Conservation (phyloP, 2,888 invertebrate genomes). For the Andricus quercusramuli region DNA sequence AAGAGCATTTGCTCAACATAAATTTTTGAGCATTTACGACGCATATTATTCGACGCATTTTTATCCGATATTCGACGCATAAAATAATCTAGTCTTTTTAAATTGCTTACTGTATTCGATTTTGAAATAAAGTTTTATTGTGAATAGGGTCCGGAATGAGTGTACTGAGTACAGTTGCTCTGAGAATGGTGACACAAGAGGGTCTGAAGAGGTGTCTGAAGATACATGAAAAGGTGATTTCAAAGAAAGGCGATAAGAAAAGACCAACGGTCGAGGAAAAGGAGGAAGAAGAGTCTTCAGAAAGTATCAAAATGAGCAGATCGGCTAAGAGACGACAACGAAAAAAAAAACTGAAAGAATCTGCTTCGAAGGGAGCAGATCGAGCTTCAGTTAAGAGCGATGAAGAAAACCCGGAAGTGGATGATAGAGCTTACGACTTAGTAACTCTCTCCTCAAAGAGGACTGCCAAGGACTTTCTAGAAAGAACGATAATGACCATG, state of each 20-base stretch:
- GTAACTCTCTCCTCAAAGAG: conserved; percentile 84
- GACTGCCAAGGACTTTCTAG: conserved; percentile 81
- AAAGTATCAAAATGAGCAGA: conserved; percentile 53
- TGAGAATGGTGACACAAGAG: conserved; percentile 88
- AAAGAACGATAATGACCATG: conserved; percentile 88
- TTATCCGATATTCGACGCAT: too few species aligned
- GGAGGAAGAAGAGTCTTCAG: background rate
- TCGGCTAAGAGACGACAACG: conserved; percentile 65
- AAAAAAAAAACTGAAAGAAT: conserved; percentile 66
- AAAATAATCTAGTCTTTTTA: too few species aligned
- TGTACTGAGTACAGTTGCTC: conserved; percentile 86
- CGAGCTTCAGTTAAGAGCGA: conserved; percentile 62
- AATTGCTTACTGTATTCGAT: background rate
- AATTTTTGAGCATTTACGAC: too few species aligned
- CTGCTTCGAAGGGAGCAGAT: conserved; percentile 65
- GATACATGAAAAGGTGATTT: conserved; percentile 68
- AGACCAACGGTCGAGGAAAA: background rate
- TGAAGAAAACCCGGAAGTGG: conserved; percentile 70
- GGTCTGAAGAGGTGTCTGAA: conserved; percentile 79
- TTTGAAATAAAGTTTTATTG: background rate
- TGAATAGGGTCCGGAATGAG: conserved; percentile 88
- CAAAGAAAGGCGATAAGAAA: conserved; percentile 51
- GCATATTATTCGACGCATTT: too few species aligned
- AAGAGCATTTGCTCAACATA: too few species aligned
- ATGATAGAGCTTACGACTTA: conserved; percentile 82